Percentiles rank a stretch among this genome's conserved stretches.
These are phyloP conservation scores for Eupithecia subumbrata DNA, from an alignment of 2,888 invertebrate species.

Conservation along the genomic window DNA sequence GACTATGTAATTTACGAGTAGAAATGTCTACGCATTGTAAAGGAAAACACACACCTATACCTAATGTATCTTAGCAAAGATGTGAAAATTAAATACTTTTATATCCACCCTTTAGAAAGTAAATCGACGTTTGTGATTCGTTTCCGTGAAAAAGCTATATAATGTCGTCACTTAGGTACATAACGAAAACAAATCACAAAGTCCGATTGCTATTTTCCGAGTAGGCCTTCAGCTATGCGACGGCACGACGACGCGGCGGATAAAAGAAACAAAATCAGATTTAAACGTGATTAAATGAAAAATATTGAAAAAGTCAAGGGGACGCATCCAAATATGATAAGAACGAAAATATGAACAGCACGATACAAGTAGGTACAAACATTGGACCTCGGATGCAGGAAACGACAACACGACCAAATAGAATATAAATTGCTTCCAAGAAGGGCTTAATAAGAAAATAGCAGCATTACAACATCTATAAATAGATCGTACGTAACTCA, in stretches of 20 bases:
- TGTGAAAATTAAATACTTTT: not conserved
- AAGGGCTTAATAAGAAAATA: conserved; percentile 23
- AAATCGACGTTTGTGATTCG: not conserved
- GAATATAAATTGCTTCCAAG: conserved; percentile 22
- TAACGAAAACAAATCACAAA: too few species aligned
- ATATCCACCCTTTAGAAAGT: not conserved
- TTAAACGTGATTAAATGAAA: not conserved
- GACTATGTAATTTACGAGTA: not conserved
- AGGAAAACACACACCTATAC: not conserved
- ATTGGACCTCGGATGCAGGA: conserved; percentile 3
- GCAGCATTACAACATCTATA: conserved; percentile 28
- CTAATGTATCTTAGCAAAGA: not conserved
- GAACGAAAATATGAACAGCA: not conserved
- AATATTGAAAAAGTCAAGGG: not conserved
- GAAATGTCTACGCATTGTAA: not conserved
- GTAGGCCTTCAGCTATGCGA: too few species aligned
- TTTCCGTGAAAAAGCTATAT: too few species aligned
- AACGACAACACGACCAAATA: conserved; percentile 16
- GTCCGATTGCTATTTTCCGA: too few species aligned
- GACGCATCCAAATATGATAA: not conserved
- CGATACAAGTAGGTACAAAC: not conserved
- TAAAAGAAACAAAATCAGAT: not conserved
- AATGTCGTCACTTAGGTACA: too few species aligned
- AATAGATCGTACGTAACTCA: conserved; percentile 29
- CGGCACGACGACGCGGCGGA: not conserved